Base-by-base conservation (phyloP, 2,888 invertebrate species). In the Cheilosia impressa region DNA sequence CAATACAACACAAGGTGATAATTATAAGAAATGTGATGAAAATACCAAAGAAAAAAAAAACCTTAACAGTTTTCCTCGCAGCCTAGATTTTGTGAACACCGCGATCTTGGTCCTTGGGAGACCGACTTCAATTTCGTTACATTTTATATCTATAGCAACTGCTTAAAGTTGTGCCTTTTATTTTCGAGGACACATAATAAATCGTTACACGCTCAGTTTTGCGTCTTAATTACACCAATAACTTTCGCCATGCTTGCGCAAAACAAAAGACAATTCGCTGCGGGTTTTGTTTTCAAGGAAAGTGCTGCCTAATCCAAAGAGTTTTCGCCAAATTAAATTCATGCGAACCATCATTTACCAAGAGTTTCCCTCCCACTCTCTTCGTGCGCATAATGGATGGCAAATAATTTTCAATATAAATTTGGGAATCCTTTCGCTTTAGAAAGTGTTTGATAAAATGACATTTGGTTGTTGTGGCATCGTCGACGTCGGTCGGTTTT, bases 321-420 rank as follows among this genome's bases (percentile, higher is more conserved):
- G 84, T 84, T 84, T 75, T 79, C 84, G 84, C 57, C 75, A 84
- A 84, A 84, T 84, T 84, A 84, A 79, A 84, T 79, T 84, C 79
- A 69, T 65, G 65, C 71, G 75, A 60, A 79, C 75, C 73, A 84
- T 75, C 79, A 79, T 84, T 79, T 71, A 66, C 69, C 57, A 52
- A 43, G 22, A 24, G 9, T 7, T 52, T 17, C 41, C 15, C 31
- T 7, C 31, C 27, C 41, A 10, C 50, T 55, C 79, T 69, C 9
- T 10, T 47, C 24, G 19, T 50, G 15, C 43, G 73, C 72, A 58
- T 69, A 83, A 79, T 84, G 41, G 57, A 79, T 84, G 75, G 79
- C 69, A 79, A 79, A 79, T 76, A 79, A 84, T 79, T 79, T 79
- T 79, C 79, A 65, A 84, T 79, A 72, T 78, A 83, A 83, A 84